A percentile compares a stretch with the other conserved stretches of the same genome.
These are phyloP conservation scores for Acheta domesticus DNA, from an alignment of 2,888 invertebrate species.

Conservation along the genomic window DNA sequence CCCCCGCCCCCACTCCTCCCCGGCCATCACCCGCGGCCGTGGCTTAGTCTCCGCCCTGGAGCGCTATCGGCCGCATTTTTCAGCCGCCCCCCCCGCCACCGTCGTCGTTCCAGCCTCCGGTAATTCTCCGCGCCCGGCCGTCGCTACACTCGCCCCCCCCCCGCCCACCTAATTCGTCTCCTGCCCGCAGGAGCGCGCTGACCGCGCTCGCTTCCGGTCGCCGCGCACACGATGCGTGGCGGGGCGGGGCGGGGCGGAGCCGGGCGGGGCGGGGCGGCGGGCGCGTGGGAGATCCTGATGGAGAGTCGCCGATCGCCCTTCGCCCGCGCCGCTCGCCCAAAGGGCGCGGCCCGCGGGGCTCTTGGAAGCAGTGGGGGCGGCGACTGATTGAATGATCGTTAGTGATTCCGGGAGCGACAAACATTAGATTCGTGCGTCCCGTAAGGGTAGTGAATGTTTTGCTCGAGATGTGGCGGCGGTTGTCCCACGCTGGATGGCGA, in stretches of 20 bases:
- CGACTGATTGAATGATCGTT: too few species aligned
- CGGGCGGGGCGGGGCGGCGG: not conserved
- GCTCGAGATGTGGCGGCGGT: too few species aligned
- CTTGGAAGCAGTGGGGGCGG: too few species aligned
- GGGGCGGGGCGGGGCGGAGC: not conserved
- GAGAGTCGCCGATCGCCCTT: too few species aligned
- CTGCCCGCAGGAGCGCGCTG: conserved; percentile 18
- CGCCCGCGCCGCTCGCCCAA: too few species aligned
- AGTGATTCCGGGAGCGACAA: too few species aligned
- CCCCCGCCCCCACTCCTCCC: not conserved
- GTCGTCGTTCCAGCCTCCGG: not conserved
- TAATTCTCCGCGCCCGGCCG: not conserved
- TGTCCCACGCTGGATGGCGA: too few species aligned
- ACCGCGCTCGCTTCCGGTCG: conserved; percentile 11
- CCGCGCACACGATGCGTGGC: not conserved
- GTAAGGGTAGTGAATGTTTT: too few species aligned
- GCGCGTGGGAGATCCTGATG: too few species aligned
- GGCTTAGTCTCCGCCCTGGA: not conserved
- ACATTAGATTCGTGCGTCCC: too few species aligned
- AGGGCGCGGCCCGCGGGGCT: too few species aligned
- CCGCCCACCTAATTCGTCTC: conserved; percentile 7
- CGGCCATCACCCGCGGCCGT: not conserved
- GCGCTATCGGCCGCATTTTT: conserved; percentile 10
- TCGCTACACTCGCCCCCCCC: not conserved
- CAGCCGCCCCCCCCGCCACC: not conserved